Conservation (phyloP, 2,113 vertebrate genomes). For the Indicator maculatus region DNA sequence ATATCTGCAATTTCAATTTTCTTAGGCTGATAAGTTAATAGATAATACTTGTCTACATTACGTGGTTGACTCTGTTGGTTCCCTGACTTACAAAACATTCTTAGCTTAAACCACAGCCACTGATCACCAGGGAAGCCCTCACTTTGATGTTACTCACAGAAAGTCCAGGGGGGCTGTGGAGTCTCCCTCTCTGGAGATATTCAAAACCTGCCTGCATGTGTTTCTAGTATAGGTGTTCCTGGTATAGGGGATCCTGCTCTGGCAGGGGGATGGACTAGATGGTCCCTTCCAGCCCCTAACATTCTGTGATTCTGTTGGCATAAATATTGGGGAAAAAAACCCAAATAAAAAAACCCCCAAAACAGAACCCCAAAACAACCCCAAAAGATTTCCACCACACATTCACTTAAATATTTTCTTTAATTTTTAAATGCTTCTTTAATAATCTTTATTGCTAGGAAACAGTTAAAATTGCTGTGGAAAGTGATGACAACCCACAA, state of each 20-base stretch:
- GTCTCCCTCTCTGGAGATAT: no score
- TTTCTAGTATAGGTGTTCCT: no score
- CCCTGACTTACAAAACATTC: background rate
- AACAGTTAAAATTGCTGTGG: background rate
- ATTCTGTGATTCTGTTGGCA: background rate
- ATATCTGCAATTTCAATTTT: background rate
- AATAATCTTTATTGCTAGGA: background rate
- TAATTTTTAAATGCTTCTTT: background rate
- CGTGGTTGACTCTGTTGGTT: background rate
- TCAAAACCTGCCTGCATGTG: no score
- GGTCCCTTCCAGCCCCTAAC: no score
- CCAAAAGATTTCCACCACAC: background rate
- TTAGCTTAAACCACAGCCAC: background rate
- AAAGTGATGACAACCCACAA: background rate
- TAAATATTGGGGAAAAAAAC: background rate
- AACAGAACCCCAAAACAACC: background rate
- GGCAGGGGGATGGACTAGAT: no score
- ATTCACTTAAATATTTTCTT: rapidly evolving
- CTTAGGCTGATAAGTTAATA: background rate
- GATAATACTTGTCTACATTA: background rate
- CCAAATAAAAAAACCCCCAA: background rate
- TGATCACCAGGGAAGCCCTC: rapidly evolving
- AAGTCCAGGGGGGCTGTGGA: no score
- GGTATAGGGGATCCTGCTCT: no score
- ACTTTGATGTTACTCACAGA: background rate